Conservation (phyloP, 2,797 vertebrate species). For the Eurystomus glaucurus region DNA sequence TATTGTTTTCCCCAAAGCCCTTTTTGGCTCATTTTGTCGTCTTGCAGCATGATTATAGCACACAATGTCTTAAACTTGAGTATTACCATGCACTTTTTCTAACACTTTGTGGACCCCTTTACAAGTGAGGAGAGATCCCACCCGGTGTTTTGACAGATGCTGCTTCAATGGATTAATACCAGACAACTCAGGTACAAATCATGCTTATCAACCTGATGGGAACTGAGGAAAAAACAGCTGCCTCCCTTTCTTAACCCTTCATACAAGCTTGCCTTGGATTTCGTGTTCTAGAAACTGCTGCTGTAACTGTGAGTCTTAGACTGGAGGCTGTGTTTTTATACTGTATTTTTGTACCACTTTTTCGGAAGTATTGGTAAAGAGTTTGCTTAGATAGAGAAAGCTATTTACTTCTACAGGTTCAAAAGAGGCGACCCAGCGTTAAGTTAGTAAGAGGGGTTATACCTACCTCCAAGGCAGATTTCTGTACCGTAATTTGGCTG, state of each 20-base stretch:
- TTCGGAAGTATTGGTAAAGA: neutral
- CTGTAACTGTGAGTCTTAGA: neutral
- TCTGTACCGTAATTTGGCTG: conserved; percentile 95
- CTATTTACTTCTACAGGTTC: neutral
- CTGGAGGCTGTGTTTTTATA: neutral
- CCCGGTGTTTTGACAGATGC: neutral
- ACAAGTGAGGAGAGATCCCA: neutral
- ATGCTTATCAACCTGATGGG: fast-evolving
- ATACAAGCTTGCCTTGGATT: neutral
- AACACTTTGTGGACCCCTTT: neutral
- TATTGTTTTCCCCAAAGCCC: neutral
- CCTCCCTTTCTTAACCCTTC: neutral
- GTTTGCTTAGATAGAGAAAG: neutral
- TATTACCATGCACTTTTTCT: neutral
- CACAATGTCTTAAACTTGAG: neutral
- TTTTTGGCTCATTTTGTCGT: neutral
- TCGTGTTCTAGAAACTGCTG: neutral
- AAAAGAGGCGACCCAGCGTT: fast-evolving
- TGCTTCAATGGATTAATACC: neutral
- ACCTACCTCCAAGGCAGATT: conserved; percentile 93
- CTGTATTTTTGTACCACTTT: neutral
- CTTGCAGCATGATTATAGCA: neutral
- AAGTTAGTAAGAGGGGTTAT: neutral
- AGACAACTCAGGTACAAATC: neutral
- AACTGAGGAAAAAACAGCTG: neutral